phyloP scores from a whole-genome alignment of 2,797 vertebrate genomes.

The Momotus momota region DNA sequence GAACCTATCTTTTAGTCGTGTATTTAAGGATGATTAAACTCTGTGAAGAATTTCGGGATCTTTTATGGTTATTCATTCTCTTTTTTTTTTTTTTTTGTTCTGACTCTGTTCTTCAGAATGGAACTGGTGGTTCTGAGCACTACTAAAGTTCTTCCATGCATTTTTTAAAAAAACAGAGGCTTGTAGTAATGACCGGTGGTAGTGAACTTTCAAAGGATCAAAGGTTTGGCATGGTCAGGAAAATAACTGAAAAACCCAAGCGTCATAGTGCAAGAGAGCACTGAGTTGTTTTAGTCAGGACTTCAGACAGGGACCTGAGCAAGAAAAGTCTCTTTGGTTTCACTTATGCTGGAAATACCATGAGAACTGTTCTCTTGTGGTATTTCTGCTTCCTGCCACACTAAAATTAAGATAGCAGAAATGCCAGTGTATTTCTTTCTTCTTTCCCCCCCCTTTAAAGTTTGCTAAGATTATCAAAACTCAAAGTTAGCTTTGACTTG shows the following conservation, averaged over 20 bases:
- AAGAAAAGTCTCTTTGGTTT: constrained; percentile 26
- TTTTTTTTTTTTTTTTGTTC: neutral
- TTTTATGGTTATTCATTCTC: neutral
- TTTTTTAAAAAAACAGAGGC: neutral
- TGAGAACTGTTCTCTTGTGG: constrained; percentile 56
- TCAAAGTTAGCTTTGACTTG: neutral
- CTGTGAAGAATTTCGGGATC: neutral
- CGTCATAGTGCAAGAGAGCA: neutral
- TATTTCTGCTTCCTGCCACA: constrained; percentile 22
- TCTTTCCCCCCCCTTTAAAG: neutral
- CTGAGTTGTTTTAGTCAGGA: neutral
- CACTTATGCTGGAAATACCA: constrained; percentile 3
- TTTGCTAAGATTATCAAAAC: constrained; percentile 7
- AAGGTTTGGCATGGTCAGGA: neutral
- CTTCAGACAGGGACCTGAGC: neutral
- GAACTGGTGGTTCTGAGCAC: neutral
- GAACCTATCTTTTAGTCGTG: neutral
- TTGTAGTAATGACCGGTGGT: constrained; percentile 5
- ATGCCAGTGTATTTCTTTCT: neutral
- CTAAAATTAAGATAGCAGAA: constrained; percentile 44
- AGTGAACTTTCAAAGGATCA: constrained; percentile 21
- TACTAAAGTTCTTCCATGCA: neutral
- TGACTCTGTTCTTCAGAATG: neutral
- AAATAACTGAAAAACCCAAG: constrained; percentile 7
- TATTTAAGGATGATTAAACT: constrained; percentile 4